Evolutionary conservation across 1,140 invertebrate species (phyloP).

Genomic region (Trichonephila clavipes): DNA sequence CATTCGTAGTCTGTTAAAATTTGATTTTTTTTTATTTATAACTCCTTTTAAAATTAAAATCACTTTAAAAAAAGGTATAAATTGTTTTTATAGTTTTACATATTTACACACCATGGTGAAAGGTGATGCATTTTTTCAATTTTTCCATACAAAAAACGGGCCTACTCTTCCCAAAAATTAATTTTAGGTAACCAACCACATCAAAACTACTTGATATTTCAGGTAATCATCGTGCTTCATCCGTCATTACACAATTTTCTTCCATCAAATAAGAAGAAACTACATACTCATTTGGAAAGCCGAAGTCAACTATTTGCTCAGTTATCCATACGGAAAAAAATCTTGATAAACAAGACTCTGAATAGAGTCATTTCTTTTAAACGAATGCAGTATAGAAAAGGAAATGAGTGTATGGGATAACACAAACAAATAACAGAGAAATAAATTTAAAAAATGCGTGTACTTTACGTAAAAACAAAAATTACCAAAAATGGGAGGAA

Average conservation of each 20-base stretch:
- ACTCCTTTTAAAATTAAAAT: too few relatives aligned
- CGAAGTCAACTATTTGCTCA: background rate
- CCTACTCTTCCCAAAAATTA: background rate
- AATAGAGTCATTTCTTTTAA: background rate
- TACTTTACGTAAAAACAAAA: too few relatives aligned
- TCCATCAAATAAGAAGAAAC: background rate
- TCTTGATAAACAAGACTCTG: background rate
- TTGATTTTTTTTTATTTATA: too few relatives aligned
- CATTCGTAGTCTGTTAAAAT: too few relatives aligned
- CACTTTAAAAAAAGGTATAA: too few relatives aligned
- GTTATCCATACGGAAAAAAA: background rate
- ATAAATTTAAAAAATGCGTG: too few relatives aligned
- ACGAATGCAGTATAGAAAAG: background rate
- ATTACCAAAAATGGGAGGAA: too few relatives aligned
- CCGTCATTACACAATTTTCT: background rate
- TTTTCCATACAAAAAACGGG: background rate
- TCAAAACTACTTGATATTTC: background rate
- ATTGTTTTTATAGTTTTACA: too few relatives aligned
- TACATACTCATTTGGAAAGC: background rate
- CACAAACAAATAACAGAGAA: background rate
- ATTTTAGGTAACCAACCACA: background rate
- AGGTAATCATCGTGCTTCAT: background rate
- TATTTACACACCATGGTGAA: too few relatives aligned
- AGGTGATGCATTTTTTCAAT: background rate
- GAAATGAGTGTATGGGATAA: background rate